Base-by-base conservation (phyloP, 1,140 invertebrate genomes). In the Calephelis virginiensis region DNA sequence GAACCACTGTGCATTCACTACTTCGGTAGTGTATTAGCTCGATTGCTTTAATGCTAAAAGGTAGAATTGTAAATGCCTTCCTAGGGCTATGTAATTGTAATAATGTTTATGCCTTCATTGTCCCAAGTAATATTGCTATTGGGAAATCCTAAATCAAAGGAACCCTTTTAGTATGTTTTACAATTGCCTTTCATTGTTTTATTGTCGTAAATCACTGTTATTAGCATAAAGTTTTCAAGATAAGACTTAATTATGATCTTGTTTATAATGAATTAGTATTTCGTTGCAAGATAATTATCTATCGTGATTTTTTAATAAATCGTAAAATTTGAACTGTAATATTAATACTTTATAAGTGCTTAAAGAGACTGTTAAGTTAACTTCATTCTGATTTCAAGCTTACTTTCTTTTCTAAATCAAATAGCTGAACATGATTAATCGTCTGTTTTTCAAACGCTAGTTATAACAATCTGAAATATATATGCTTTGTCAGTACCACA, bases 91-190 rank as follows among this genome's bases (percentile, higher is more conserved):
- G 56, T 40, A 37, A 59, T 59, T 38, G 37, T 59, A 59, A 59
- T 59, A 59, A 59, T 59, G 56, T 59, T 59, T 8, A n/a, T 59
- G 56, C 37, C 56, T 59, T 38, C 38, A 37, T 38, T 59, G 28
- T n/a, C 37, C 56, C 37, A 59, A 59, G 37, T 59, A 59, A 59
- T 40, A 59, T 59, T 64, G 40, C 61, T 13, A 63, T 71, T 71
- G 70, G 66, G 66, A 65, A 61, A 12, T 71, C 49, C 70, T 71
- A 68, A 71, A 61, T 71, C 70, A 71, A 71, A 68, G 28, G 28
- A n/a, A 13, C 14, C 12, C 28, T 14, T 66, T 46, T 65, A 28
- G 40, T 46, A 59, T 47, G 17, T 9, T 66, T 66, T 47, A 37
- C 38, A 8, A 40, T 8, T 37, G n/a, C 56, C 56, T 28, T 12